Base-by-base conservation (phyloP, 2,797 vertebrate genomes). In the Urocyon cinereoargenteus region DNA sequence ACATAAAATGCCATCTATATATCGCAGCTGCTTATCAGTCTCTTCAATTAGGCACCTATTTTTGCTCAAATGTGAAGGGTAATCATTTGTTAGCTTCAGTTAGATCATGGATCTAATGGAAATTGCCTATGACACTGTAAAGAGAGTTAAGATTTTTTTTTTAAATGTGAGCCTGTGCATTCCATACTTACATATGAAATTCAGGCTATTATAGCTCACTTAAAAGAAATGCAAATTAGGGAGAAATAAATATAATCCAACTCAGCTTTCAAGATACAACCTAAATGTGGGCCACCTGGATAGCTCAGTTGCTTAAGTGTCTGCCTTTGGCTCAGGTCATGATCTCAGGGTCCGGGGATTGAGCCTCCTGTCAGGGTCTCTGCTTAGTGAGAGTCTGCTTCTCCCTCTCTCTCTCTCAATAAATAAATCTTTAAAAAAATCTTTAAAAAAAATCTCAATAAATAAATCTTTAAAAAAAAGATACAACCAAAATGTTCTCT, bases 61-160 rank as follows among this genome's bases (percentile, higher is more conserved):
- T 94, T 97, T 86, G 36, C 26, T 94, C 40, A 59, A 15, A 91
- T 92, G 70, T 73, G 70, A 97, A 75, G 13, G 28, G 70, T 86
- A 86, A 92, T 96, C 61, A 96, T 91, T 91, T 94, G 10, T 77
- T 94, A 89, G 16, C 79, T 93, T 90, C 90, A 96, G 57, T 88
- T 92, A 70, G 28, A 84, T 59, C 28, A 91, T 31, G 91, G 73
- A 96, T 96, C 28, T 81, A 84, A 62, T 78, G 31, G 14, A 95
- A 95, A 77, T 91, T 91, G 91, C 70, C 86, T 95, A 36, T 96
- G 57, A 91, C 28, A 28, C 62, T 85, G 2, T 94, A 51, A 93
- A 91, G 49, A 83, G 34, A 94, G 6, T 34, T 75, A 51, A 75
- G 21, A 92, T n/a, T 36, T 18, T 91, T 15, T 68, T 94, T 85